These are phyloP conservation scores for Aegithalos caudatus DNA, from an alignment of 2,113 vertebrate genomes.

Conservation along the genomic window DNA sequence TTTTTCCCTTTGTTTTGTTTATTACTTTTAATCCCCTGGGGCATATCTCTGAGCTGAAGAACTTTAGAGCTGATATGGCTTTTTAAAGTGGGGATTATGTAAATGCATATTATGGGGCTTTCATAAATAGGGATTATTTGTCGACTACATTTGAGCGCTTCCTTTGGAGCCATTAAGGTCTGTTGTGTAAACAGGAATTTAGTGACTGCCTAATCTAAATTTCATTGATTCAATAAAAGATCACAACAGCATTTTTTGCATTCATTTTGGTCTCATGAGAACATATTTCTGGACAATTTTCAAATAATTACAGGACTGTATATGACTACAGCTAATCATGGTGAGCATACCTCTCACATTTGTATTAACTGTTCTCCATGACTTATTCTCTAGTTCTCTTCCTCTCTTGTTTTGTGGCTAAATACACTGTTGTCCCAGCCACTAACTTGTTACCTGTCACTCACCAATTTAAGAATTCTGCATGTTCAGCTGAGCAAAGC, in stretches of 20 bases:
- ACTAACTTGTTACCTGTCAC: neutral
- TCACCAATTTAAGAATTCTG: neutral
- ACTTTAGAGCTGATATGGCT: slow-evolving; percentile 33
- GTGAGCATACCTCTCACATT: neutral
- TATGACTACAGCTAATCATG: neutral
- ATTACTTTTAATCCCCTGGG: slow-evolving; percentile 25
- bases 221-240: slow-evolving; percentile 41
- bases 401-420: neutral
- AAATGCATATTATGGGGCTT: slow-evolving; percentile 52
- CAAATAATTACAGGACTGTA: neutral
- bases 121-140: slow-evolving; percentile 62
- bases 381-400: neutral
- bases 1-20: neutral
- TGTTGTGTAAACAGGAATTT: slow-evolving; percentile 59
- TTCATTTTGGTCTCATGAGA: neutral
- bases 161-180: slow-evolving; percentile 44
- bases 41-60: slow-evolving; percentile 30
- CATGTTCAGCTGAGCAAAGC: neutral
- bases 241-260: neutral
- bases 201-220: slow-evolving; percentile 34
- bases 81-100: slow-evolving; percentile 64
- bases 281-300: neutral
- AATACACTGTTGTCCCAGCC: neutral
- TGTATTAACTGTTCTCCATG: neutral
- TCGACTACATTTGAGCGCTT: slow-evolving; percentile 21